These are phyloP conservation scores for Andrena camellia DNA, from an alignment of 2,888 invertebrate genomes.

Conservation along the genomic window DNA sequence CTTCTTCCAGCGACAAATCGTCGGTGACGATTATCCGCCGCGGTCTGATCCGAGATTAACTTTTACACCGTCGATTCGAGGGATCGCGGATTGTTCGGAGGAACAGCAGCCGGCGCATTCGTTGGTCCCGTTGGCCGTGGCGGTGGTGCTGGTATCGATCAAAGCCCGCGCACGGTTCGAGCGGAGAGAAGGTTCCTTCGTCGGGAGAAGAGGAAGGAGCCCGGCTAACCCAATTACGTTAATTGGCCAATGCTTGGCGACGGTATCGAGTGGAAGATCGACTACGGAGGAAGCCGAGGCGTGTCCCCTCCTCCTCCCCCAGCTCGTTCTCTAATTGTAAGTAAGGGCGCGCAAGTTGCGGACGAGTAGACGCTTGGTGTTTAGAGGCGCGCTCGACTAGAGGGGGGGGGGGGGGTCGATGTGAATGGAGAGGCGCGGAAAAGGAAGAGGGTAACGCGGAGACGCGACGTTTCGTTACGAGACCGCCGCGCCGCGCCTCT, in stretches of 20 bases:
- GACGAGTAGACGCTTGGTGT: too few relatives aligned
- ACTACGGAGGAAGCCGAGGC: constrained; percentile 6
- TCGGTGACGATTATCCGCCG: constrained; percentile 48
- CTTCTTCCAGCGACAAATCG: constrained; percentile 52
- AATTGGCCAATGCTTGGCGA: constrained; percentile 79
- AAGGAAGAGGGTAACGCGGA: background rate
- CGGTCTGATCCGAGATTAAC: constrained; percentile 60
- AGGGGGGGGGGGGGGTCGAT: too few relatives aligned
- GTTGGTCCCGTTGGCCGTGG: background rate
- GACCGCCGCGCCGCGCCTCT: constrained; percentile 25
- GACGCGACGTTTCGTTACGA: constrained; percentile 19
- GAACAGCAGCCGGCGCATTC: background rate
- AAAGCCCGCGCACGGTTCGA: constrained; percentile 18
- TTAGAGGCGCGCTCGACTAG: background rate
- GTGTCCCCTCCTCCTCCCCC: too few relatives aligned
- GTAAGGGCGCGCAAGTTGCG: too few relatives aligned
- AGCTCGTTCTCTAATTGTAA: background rate
- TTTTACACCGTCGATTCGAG: constrained; percentile 11
- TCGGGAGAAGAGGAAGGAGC: constrained; percentile 21
- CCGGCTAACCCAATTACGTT: constrained; percentile 75
- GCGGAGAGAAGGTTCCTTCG: constrained; percentile 40
- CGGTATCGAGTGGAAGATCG: constrained; percentile 76
- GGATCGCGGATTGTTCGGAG: background rate
- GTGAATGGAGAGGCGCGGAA: constrained; percentile 10
- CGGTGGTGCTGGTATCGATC: constrained; percentile 49